phyloP scores from a whole-genome alignment of 2,113 vertebrate genomes.

The Aptenodytes forsteri region DNA sequence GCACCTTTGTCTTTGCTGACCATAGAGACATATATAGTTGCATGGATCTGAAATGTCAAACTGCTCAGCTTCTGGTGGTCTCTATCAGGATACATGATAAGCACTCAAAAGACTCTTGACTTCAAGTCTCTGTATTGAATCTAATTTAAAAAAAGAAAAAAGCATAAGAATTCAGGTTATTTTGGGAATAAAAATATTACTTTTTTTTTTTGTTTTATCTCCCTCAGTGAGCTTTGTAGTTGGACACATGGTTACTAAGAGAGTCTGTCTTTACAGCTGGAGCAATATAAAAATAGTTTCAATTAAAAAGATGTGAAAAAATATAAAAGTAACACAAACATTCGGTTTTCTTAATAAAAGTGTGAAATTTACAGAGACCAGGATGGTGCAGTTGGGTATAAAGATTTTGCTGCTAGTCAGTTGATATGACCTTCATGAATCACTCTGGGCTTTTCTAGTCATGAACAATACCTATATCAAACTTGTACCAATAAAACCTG shows the following conservation, averaged over 20 bases:
- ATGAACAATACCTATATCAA: neutral
- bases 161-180: neutral
- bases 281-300: slow-evolving; percentile 56
- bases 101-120: neutral
- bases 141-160: neutral
- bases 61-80: neutral
- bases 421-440: neutral
- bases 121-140: neutral
- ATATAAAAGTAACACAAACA: neutral
- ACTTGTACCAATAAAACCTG: neutral
- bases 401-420: neutral
- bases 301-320: slow-evolving; percentile 53
- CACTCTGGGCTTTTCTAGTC: neutral
- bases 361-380: neutral
- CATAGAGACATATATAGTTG: neutral
- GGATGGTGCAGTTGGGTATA: neutral
- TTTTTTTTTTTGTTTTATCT: slow-evolving; percentile 12
- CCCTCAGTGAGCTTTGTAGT: neutral
- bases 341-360: neutral
- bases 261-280: slow-evolving; percentile 52
- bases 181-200: neutral
- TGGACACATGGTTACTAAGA: slow-evolving; percentile 24
- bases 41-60: neutral
- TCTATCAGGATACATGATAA: neutral
- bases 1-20: neutral